phyloP scores from a whole-genome alignment of 2,888 invertebrate species.

The Biston stratarius region DNA sequence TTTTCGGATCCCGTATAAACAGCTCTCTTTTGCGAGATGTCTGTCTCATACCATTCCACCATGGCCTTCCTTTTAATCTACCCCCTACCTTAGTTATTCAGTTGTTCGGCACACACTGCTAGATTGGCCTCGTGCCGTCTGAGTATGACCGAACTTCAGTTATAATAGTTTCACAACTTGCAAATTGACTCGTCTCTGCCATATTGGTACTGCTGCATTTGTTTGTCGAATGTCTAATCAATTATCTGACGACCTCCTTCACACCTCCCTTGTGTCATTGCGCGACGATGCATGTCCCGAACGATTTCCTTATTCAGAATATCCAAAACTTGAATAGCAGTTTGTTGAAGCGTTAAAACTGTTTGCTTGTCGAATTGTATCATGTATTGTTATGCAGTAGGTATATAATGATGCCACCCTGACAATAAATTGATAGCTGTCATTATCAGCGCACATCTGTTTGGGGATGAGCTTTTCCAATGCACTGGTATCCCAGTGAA shows the following conservation, averaged over 20 bases:
- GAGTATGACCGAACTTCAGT: not conserved
- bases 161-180: not conserved
- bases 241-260: not conserved
- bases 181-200: not conserved
- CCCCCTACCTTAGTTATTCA: not conserved
- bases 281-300: conserved; percentile 10
- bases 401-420: no score
- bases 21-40: no score
- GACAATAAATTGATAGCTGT: no score
- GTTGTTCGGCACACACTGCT: not conserved
- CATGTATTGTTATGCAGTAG: no score
- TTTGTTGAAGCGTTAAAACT: not conserved
- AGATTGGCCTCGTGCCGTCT: not conserved
- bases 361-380: no score
- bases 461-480: no score
- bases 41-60: not conserved
- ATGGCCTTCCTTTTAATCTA: not conserved
- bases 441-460: no score
- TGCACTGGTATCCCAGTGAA: no score
- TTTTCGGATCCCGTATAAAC: no score
- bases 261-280: not conserved
- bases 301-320: not conserved
- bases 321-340: not conserved
- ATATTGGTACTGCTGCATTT: not conserved
- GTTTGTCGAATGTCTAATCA: conserved; percentile 4